Percentiles rank a stretch among this genome's conserved stretches.
Evolutionary conservation across 2,888 invertebrate species (phyloP).

Genomic region (Caenorhabditis panamensis): DNA sequence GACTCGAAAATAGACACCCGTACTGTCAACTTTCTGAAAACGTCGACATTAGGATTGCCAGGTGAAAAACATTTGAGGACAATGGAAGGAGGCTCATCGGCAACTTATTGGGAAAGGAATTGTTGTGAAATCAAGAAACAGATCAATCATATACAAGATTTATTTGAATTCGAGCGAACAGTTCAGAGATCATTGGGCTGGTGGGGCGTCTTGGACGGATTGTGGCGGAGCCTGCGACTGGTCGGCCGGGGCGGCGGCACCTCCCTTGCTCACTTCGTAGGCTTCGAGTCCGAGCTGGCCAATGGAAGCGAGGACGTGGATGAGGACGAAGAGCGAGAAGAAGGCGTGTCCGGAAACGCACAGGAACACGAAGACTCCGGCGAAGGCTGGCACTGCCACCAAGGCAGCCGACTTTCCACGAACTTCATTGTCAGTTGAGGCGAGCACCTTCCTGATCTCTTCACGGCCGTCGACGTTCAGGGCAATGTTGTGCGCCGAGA

Average conservation of each 20-base stretch:
- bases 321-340: constrained; percentile 63
- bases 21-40: constrained; percentile 51
- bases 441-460: constrained; percentile 49
- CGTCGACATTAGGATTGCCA: constrained; percentile 14
- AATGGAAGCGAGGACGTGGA: constrained; percentile 57
- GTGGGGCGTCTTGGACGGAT: constrained; percentile 21
- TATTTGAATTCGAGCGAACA: neutral
- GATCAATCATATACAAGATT: neutral
- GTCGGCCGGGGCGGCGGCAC: constrained; percentile 21
- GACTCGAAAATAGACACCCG: constrained; percentile 40
- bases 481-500: constrained; percentile 59
- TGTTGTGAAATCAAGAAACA: neutral
- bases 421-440: constrained; percentile 52
- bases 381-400: constrained; percentile 48
- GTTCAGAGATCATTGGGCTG: constrained; percentile 18
- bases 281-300: constrained; percentile 62
- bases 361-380: constrained; percentile 59
- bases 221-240: constrained; percentile 9
- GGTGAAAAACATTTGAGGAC: constrained; percentile 1
- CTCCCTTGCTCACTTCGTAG: constrained; percentile 53
- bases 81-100: neutral
- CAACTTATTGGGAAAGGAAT: no score
- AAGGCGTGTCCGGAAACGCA: constrained; percentile 63
- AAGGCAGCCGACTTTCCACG: constrained; percentile 54
- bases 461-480: constrained; percentile 59